These are phyloP conservation scores for Zele albiditarsus DNA, from an alignment of 2,888 invertebrate genomes.

Conservation along the genomic window DNA sequence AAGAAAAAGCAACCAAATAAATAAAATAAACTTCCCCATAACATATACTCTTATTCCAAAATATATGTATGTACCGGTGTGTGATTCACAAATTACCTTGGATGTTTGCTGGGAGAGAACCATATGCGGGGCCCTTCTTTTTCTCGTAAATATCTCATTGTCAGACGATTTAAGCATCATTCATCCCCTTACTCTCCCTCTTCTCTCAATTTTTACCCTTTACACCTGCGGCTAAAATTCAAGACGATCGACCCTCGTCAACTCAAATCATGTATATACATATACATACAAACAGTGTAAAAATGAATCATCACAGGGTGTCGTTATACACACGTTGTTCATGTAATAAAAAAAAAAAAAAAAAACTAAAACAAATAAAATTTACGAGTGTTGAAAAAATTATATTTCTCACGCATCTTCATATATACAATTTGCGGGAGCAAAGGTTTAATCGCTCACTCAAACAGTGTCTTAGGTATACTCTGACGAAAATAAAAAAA, in stretches of 20 bases:
- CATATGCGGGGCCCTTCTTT: neutral
- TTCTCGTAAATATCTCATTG: conserved; percentile 43
- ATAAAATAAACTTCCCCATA: neutral
- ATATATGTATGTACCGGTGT: neutral
- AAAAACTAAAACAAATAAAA: neutral
- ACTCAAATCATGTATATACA: conserved; percentile 2
- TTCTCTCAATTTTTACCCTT: neutral
- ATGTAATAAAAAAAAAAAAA: conserved; percentile 22
- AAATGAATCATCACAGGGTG: conserved; percentile 22
- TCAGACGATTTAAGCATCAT: conserved; percentile 41
- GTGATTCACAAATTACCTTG: conserved; percentile 24
- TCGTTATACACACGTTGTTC: conserved; percentile 19
- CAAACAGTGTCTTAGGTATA: no score
- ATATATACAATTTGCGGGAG: no score
- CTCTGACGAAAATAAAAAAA: neutral
- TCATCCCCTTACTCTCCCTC: conserved; percentile 2
- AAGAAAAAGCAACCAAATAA: neutral
- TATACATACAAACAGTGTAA: conserved; percentile 9
- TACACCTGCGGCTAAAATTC: conserved; percentile 21
- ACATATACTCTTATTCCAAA: neutral
- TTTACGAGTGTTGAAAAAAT: conserved; percentile 6
- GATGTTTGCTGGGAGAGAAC: neutral
- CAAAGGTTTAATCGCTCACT: no score
- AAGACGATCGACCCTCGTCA: conserved; percentile 21
- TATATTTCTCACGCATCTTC: neutral